These are phyloP conservation scores for Turdus rufiventris DNA, from an alignment of 2,113 vertebrate species.

Conservation along the genomic window DNA sequence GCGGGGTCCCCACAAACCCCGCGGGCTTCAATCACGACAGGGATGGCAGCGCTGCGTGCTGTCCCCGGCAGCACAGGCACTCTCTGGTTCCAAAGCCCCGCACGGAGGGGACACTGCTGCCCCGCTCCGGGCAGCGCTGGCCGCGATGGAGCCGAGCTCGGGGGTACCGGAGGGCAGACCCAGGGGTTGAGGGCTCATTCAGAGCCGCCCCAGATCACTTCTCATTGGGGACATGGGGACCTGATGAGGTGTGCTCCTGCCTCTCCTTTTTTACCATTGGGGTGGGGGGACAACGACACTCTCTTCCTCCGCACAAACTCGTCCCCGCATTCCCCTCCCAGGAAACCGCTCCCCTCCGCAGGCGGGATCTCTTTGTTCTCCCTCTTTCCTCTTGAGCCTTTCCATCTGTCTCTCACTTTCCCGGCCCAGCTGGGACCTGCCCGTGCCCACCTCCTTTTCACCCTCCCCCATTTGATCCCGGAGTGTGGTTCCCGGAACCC, in stretches of 20 bases:
- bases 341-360: background rate
- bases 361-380: background rate
- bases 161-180: background rate
- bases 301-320: background rate
- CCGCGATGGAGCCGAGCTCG: accelerated
- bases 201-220: too few relatives aligned
- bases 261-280: too few relatives aligned
- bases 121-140: background rate
- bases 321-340: background rate
- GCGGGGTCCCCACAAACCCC: accelerated
- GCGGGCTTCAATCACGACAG: background rate
- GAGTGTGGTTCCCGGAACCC: background rate
- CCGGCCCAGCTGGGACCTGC: background rate
- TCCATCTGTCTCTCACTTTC: background rate
- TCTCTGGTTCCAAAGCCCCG: background rate
- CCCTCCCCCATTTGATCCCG: background rate
- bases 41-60: accelerated
- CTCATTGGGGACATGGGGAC: too few relatives aligned
- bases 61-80: accelerated
- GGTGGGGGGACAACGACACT: accelerated
- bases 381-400: background rate
- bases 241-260: background rate
- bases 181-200: background rate
- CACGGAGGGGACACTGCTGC: background rate
- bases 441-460: background rate